Conservation (phyloP, 37 sponge, comb jelly and placozoan genomes). For the Cladorhizidae sp. region DNA sequence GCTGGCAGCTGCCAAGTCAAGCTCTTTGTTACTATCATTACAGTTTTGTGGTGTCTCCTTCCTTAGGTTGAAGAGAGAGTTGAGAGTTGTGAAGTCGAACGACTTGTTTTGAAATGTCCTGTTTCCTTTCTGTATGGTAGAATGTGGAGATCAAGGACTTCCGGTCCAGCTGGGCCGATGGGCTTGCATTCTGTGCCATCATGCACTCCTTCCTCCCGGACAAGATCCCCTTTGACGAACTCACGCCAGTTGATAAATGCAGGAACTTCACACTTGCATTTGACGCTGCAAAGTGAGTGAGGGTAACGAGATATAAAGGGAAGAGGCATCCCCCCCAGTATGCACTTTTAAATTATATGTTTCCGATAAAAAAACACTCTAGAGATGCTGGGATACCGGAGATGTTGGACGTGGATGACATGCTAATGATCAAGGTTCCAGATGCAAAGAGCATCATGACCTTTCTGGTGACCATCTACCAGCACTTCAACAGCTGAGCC, state of each 20-base stretch:
- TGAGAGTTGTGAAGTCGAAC: too few relatives aligned
- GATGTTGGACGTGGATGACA: conserved; percentile 83
- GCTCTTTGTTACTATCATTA: too few relatives aligned
- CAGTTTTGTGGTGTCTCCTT: too few relatives aligned
- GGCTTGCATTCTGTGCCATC: conserved; percentile 86
- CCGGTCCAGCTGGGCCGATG: conserved; percentile 77
- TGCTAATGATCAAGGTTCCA: conserved; percentile 59
- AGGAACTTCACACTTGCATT: conserved; percentile 80
- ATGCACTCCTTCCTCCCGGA: conserved; percentile 84
- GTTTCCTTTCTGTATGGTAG: conserved; percentile 32
- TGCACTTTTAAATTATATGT: background rate
- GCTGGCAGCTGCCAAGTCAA: too few relatives aligned
- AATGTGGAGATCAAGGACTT: conserved; percentile 87
- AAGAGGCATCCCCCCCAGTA: too few relatives aligned
- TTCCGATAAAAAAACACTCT: too few relatives aligned
- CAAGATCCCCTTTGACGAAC: conserved; percentile 73
- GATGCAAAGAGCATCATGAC: conserved; percentile 92
- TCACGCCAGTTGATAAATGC: conserved; percentile 61
- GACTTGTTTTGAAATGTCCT: too few relatives aligned
- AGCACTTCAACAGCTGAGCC: conserved; percentile 65
- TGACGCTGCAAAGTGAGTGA: conserved; percentile 74
- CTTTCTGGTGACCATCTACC: conserved; percentile 87
- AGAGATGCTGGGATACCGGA: conserved; percentile 79
- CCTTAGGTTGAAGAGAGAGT: too few relatives aligned
- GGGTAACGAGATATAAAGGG: too few relatives aligned